Evolutionary conservation across 2,113 vertebrate species (phyloP).

Genomic region (Chrysemys picta): DNA sequence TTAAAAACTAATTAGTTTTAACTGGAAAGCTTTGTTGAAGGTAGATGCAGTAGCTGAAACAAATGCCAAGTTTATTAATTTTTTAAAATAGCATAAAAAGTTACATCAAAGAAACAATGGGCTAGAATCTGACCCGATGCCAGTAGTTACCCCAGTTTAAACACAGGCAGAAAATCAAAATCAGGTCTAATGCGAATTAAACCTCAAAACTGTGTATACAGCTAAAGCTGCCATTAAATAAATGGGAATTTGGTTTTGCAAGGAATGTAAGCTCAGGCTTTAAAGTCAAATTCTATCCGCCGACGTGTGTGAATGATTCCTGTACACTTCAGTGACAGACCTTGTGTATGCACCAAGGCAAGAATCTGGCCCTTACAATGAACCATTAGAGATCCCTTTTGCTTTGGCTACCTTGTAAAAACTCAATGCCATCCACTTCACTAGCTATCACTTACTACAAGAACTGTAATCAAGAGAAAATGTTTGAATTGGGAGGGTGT

Average conservation of each 20-base stretch:
- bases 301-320: background rate
- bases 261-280: background rate
- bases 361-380: background rate
- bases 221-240: background rate
- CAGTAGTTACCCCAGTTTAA: background rate
- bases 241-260: background rate
- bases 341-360: background rate
- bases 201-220: background rate
- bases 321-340: background rate
- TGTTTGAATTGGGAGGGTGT: background rate
- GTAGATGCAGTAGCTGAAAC: constrained; percentile 12
- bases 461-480: background rate
- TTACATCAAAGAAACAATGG: background rate
- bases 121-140: background rate
- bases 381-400: background rate
- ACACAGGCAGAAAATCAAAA: background rate
- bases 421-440: background rate
- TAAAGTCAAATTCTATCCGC: background rate
- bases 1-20: background rate
- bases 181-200: background rate
- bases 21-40: background rate
- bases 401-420: background rate
- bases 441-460: background rate
- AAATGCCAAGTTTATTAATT: constrained; percentile 7
- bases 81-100: background rate